Evolutionary conservation across 2,113 vertebrate genomes (phyloP).

Genomic region (Burhinus bistriatus): DNA sequence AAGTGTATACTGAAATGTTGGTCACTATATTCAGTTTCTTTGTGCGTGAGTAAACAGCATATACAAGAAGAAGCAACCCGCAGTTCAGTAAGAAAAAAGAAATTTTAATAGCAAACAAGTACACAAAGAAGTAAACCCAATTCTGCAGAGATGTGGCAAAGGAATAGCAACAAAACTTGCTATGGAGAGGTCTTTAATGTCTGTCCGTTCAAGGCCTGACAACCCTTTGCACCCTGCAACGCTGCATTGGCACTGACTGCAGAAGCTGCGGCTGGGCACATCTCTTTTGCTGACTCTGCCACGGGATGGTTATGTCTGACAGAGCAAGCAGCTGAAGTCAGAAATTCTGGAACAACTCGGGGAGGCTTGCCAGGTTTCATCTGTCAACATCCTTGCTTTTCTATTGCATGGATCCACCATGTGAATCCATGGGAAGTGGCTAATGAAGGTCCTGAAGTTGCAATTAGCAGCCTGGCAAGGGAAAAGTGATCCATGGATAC

Average conservation of each 20-base stretch:
- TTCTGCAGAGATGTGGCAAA: not conserved
- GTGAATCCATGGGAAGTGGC: not conserved
- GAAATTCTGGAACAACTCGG: not conserved
- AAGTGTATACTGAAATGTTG: not conserved
- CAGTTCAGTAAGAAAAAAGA: not conserved
- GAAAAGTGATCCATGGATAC: not conserved
- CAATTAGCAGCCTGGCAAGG: not conserved
- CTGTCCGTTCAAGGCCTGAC: not conserved
- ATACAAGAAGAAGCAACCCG: not conserved
- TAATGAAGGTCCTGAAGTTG: not conserved
- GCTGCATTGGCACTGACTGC: not conserved
- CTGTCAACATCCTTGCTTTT: not conserved
- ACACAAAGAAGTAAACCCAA: not conserved
- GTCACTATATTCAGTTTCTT: not conserved
- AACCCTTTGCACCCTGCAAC: not conserved
- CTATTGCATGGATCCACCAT: not conserved
- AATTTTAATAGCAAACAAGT: not conserved
- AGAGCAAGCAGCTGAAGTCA: not conserved
- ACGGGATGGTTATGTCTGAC: not conserved
- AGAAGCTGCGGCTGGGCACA: not conserved
- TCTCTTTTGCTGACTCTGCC: not conserved
- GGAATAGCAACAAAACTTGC: not conserved
- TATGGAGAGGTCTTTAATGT: not conserved
- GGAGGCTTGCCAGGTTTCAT: not conserved
- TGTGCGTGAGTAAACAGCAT: not conserved